Evolutionary conservation across 2,113 vertebrate species (phyloP).

Genomic region (Osmerus eperlanus): DNA sequence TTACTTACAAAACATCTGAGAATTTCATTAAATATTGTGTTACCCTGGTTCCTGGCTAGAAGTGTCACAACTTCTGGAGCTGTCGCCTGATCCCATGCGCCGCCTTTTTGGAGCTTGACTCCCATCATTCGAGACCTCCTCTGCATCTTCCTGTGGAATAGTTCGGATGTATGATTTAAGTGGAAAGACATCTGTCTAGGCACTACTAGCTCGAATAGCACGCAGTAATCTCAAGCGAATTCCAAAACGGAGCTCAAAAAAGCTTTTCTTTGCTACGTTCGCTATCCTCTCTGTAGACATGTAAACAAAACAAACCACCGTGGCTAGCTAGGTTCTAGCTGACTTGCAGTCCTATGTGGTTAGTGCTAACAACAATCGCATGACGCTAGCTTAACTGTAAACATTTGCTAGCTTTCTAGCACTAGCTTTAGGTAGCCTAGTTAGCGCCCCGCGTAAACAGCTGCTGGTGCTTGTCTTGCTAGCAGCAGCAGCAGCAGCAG

Average conservation of each 20-base stretch:
- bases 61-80: conserved; percentile 91
- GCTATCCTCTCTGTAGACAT: background rate
- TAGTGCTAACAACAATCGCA: too few species aligned
- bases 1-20: background rate
- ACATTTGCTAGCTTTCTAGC: too few species aligned
- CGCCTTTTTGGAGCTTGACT: conserved; percentile 89
- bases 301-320: background rate
- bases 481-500: too few species aligned
- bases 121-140: conserved; percentile 92
- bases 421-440: too few species aligned
- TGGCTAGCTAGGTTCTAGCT: background rate
- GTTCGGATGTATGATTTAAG: background rate
- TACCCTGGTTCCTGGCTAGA: conserved; percentile 91
- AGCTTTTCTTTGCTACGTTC: background rate
- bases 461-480: background rate
- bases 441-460: background rate
- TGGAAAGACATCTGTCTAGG: too few species aligned
- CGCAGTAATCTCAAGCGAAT: background rate
- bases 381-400: too few species aligned
- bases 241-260: background rate
- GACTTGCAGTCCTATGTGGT: background rate
- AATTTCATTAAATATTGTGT: background rate
- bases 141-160: conserved; percentile 70
- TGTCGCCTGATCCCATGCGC: conserved; percentile 94
- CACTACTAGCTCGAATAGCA: background rate